phyloP scores from a whole-genome alignment of 53 echinoderm and acorn worm species.

The Mesocentrotus franciscanus region DNA sequence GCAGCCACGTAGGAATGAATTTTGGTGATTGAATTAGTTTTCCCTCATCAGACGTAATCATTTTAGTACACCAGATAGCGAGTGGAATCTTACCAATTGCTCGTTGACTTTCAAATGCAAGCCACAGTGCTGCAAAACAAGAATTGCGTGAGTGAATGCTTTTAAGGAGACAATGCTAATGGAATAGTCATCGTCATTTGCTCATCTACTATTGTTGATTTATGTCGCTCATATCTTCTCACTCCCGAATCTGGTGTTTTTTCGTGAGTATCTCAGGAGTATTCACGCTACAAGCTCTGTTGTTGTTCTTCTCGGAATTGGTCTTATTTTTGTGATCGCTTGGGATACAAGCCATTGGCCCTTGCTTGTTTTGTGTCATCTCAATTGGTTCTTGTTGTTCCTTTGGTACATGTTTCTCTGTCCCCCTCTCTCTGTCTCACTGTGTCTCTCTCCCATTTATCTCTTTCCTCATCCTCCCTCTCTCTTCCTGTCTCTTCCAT shows the following conservation, averaged over 20 bases:
- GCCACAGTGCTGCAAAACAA: not conserved
- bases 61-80: not conserved
- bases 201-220: not conserved
- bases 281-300: not conserved
- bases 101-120: not conserved
- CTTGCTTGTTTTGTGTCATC: conserved; percentile 31
- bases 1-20: not conserved
- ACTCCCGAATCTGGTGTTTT: not conserved
- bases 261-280: not conserved
- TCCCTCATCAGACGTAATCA: not conserved
- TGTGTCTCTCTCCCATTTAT: not conserved
- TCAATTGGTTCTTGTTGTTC: not conserved
- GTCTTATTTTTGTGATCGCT: not conserved
- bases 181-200: not conserved
- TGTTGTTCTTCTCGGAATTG: conserved; percentile 1
- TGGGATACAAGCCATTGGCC: not conserved
- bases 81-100: not conserved
- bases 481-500: not conserved
- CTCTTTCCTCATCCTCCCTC: not conserved
- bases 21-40: not conserved
- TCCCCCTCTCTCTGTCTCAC: not conserved
- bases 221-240: not conserved
- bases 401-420: not conserved
- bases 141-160: not conserved
- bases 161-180: conserved; percentile 10